Evolutionary conservation across 2,888 invertebrate species (phyloP).

Genomic region (Pristionchus entomophagus): DNA sequence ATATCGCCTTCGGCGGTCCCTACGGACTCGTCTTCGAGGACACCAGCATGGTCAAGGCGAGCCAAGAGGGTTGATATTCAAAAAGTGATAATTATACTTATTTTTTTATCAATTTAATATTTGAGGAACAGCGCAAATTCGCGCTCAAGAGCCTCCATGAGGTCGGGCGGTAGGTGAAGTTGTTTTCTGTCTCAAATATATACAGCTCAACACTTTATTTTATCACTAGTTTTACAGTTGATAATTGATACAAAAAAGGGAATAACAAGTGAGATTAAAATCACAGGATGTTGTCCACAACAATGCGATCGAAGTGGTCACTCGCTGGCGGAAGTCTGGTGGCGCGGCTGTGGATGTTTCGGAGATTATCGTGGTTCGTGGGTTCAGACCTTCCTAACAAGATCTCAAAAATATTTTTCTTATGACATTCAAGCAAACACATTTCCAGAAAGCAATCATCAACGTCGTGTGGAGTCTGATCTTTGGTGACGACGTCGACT

Average conservation of each 20-base stretch:
- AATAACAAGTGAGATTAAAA: background rate
- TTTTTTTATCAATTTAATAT: background rate
- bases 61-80: background rate
- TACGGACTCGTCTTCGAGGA: slow-evolving; percentile 16
- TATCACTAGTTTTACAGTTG: too few species aligned
- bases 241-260: too few species aligned
- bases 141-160: background rate
- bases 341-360: background rate
- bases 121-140: slow-evolving; percentile 30
- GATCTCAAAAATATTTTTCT: too few species aligned
- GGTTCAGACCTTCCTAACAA: too few species aligned
- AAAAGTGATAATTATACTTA: background rate
- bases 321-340: background rate
- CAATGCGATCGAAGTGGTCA: background rate
- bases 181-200: background rate
- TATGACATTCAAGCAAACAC: too few species aligned
- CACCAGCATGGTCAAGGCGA: background rate
- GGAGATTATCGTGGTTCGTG: slow-evolving; percentile 13
- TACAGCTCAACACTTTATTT: background rate
- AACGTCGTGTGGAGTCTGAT: slow-evolving; percentile 31
- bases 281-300: background rate
- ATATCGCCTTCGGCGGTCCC: background rate
- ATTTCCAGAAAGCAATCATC: background rate
- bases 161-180: background rate
- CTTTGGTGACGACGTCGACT: background rate